Percentiles rank a stretch among this genome's conserved stretches.
Conservation (phyloP, 2,113 vertebrate genomes). For the Bos indicus region DNA sequence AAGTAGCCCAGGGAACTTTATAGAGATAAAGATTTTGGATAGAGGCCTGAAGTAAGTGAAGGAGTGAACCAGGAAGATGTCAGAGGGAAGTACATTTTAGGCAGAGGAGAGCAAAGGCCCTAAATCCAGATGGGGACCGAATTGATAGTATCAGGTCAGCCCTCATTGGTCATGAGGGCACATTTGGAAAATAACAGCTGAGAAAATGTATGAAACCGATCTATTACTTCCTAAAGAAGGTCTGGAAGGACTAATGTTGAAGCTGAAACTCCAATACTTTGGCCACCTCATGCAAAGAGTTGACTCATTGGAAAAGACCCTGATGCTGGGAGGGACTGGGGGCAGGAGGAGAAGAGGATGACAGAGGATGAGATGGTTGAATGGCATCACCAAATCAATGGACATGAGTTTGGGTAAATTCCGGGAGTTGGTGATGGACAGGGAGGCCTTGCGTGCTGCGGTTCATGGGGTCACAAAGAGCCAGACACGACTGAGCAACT, state of each 20-base stretch:
- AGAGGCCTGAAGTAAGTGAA: background rate
- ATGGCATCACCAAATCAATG: background rate
- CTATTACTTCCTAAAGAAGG: background rate
- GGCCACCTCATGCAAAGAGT: rapidly evolving
- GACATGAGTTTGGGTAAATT: background rate
- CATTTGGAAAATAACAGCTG: background rate
- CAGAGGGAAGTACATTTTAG: background rate
- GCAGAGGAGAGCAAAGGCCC: background rate
- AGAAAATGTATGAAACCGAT: background rate
- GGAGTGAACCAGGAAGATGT: background rate
- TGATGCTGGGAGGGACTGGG: background rate
- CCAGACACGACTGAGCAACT: rapidly evolving
- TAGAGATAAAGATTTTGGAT: background rate
- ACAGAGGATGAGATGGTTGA: background rate
- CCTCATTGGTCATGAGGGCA: background rate
- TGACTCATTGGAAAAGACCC: background rate
- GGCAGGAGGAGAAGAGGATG: background rate
- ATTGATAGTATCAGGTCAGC: background rate
- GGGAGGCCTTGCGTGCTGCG: rapidly evolving
- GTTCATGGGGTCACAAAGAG: background rate
- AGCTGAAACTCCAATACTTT: background rate
- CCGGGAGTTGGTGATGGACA: background rate
- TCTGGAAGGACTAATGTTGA: background rate
- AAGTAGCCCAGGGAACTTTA: background rate
- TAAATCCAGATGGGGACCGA: background rate